Conservation (phyloP, 2,888 invertebrate species). For the Teleogryllus oceanicus region DNA sequence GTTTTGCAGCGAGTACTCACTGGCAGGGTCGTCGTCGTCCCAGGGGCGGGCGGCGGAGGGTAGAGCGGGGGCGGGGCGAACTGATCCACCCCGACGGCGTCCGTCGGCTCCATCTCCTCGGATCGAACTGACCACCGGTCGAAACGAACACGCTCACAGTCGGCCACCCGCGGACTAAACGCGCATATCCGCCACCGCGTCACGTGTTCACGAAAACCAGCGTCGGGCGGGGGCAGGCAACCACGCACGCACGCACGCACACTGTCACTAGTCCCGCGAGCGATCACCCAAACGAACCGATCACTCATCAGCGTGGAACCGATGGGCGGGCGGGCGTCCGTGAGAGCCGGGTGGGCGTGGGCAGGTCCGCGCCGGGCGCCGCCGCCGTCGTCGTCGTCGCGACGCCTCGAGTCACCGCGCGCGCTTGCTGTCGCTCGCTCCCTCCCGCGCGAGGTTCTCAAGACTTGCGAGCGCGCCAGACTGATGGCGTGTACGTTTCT, state of each 20-base stretch:
- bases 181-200: background rate
- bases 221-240: no score
- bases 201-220: background rate
- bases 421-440: background rate
- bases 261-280: background rate
- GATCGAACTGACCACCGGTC: background rate
- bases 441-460: constrained; percentile 18
- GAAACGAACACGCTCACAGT: background rate
- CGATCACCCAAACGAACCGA: no score
- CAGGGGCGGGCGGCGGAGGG: background rate
- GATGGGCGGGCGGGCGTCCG: no score
- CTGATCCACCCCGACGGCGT: background rate
- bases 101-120: background rate
- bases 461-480: background rate
- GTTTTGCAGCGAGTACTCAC: background rate
- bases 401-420: background rate
- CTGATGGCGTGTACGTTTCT: constrained; percentile 18
- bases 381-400: background rate
- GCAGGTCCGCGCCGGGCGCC: no score
- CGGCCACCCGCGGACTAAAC: background rate
- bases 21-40: background rate
- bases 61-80: background rate
- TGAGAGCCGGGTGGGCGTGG: no score
- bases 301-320: no score
- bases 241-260: background rate